Percentiles rank a stretch among this genome's conserved stretches.
phyloP scores from a whole-genome alignment of 2,888 invertebrate species.

The Noctuana brunneofusca region DNA sequence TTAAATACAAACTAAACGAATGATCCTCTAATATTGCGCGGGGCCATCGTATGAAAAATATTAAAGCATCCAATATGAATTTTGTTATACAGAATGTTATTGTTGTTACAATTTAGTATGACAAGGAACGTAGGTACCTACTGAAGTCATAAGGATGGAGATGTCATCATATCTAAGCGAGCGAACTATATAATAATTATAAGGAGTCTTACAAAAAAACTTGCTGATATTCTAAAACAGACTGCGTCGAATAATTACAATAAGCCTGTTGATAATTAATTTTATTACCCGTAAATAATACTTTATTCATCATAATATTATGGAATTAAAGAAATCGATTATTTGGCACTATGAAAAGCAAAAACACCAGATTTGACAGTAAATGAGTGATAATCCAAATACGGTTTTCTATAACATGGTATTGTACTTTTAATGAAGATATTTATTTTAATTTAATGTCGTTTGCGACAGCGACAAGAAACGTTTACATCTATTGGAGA shows the following conservation, averaged over 20 bases:
- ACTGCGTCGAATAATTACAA: constrained; percentile 29
- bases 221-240: constrained; percentile 32
- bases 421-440: no score
- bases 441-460: background rate
- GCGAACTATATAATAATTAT: background rate
- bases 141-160: constrained; percentile 8
- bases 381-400: no score
- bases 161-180: constrained; percentile 15
- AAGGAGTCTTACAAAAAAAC: constrained; percentile 6
- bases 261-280: constrained; percentile 2
- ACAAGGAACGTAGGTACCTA: constrained; percentile 11
- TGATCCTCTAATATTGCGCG: constrained; percentile 18
- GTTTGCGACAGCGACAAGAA: background rate
- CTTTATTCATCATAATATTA: background rate
- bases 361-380: background rate
- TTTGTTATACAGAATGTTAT: constrained; percentile 20
- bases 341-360: background rate
- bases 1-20: constrained; percentile 5
- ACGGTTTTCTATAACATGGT: no score
- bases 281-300: background rate
- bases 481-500: background rate
- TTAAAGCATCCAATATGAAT: constrained; percentile 21
- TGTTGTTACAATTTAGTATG: constrained; percentile 18
- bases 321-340: background rate
- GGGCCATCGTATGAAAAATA: constrained; percentile 28